A percentile compares a stretch with the other conserved stretches of the same genome.
These are phyloP conservation scores for Psittacula derbiana DNA, from an alignment of 2,797 vertebrate species.

Conservation along the genomic window DNA sequence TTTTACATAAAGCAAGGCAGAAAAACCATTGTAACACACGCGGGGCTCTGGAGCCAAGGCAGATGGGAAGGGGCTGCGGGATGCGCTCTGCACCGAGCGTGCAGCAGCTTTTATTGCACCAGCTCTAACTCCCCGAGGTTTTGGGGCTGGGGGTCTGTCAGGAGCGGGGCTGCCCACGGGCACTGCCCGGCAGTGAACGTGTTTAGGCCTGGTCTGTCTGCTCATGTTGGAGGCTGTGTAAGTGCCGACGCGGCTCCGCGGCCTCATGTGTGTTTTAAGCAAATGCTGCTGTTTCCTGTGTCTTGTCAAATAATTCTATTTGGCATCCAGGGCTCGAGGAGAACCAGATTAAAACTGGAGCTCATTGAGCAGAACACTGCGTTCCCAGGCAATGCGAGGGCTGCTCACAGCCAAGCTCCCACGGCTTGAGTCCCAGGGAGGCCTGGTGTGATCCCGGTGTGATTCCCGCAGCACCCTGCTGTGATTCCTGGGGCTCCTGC, in stretches of 20 bases:
- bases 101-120: accelerated
- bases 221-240: background rate
- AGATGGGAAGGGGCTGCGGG: background rate
- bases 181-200: accelerated
- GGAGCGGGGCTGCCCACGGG: background rate
- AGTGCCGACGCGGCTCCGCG: background rate
- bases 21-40: accelerated
- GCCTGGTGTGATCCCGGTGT: background rate
- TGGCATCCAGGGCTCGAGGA: conserved; percentile 27
- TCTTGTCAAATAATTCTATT: conserved; percentile 60
- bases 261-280: background rate
- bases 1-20: background rate
- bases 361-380: conserved; percentile 30
- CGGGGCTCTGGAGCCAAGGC: background rate
- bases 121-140: background rate
- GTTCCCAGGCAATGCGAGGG: background rate
- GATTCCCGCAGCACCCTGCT: background rate
- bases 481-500: background rate
- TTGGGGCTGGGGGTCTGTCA: background rate
- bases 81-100: background rate
- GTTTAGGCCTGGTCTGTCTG: background rate
- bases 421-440: accelerated
- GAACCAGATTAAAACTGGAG: conserved; percentile 50
- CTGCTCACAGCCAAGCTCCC: background rate
- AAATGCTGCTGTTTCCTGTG: conserved; percentile 33